Evolutionary conservation across 2,888 invertebrate genomes (phyloP).

Genomic region (Anthrax anthrax): DNA sequence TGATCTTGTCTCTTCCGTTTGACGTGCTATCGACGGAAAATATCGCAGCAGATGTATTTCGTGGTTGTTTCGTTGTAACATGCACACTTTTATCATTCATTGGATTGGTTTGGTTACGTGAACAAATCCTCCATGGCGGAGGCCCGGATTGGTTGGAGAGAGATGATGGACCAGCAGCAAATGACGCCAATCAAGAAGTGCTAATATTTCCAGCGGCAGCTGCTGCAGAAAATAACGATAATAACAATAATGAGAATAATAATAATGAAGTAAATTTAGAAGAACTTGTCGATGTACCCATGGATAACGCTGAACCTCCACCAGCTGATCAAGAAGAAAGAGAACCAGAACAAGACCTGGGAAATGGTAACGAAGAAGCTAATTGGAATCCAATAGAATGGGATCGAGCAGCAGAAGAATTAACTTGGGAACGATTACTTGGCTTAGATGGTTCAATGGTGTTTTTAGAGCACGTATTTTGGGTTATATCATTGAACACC

Average conservation of each 20-base stretch:
- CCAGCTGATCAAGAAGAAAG: conserved; percentile 31
- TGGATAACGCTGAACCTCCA: conserved; percentile 27
- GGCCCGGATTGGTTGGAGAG: conserved; percentile 84
- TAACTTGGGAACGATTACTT: conserved; percentile 94
- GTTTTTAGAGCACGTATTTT: conserved; percentile 96
- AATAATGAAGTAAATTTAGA: conserved; percentile 31
- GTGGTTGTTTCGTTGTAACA: conserved; percentile 92
- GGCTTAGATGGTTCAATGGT: conserved; percentile 94
- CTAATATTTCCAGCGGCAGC: conserved; percentile 15
- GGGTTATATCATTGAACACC: conserved; percentile 95
- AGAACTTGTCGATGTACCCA: conserved; percentile 23
- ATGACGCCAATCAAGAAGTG: conserved; percentile 9
- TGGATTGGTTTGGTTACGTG: conserved; percentile 91
- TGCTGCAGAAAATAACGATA: conserved; percentile 19
- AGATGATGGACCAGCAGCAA: conserved; percentile 12
- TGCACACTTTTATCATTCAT: conserved; percentile 94
- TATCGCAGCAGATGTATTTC: conserved; percentile 83
- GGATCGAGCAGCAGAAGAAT: conserved; percentile 93
- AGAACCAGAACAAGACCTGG: conserved; percentile 35
- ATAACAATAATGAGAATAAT: conserved; percentile 31
- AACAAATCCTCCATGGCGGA: conserved; percentile 94
- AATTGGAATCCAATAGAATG: conserved; percentile 99
- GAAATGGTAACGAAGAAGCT: conserved; percentile 54
- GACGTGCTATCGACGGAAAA: conserved; percentile 90
- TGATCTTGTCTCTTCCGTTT: conserved; percentile 72